Evolutionary conservation across 2,888 invertebrate species (phyloP), one percentile per base, ranked within the genome.

Genomic region (Diploptera punctata): DNA sequence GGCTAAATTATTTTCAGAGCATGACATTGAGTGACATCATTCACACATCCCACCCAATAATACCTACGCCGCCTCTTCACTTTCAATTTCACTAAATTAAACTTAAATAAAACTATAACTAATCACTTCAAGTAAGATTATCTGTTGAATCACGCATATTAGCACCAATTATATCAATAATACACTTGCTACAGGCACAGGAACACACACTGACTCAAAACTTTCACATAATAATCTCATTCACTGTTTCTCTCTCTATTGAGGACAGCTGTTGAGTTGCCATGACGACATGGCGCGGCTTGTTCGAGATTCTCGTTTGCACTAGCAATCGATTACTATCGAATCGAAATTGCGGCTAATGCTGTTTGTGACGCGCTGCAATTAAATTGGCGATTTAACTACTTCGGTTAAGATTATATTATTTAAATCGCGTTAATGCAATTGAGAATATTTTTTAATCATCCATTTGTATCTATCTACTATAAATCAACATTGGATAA

Each of bases 11-110:
- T 60, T 69, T 69, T 60, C 69, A 69, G 69, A 54, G 57, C 57
- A 33, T 69, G 69, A 69, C 69, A 69, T 19, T 69, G 69, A 49
- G 52, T 69, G 69, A 60, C 57, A 69, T 60, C 69, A 69, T 69
- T 68, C 31, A 13, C 60, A 60, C 57, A 24, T 18, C 69, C 69
- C 69, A 52, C 60, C 54, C 54, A 16, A 57, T 19, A 60, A 26
- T 43, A 18, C 47, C 57, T 26, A 65, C 47, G 47, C 44, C 44
- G 65, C 65, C 65, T 43, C 31, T 29, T 24, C 26, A n/a, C 26
- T 38, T 26, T 65, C 26, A n/a, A 19, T 65, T 21, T 24, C 44
- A n/a, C 47, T 44, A 16, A 24, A 24, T 10, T 33, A 33, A 33
- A 33, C 33, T 33, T 33, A 5, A n/a, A 33, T 10, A 33, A 29